Evolutionary conservation across 1,140 invertebrate species (phyloP), one percentile per base, ranked within the genome.

Genomic region (Leguminivora glycinivorella): DNA sequence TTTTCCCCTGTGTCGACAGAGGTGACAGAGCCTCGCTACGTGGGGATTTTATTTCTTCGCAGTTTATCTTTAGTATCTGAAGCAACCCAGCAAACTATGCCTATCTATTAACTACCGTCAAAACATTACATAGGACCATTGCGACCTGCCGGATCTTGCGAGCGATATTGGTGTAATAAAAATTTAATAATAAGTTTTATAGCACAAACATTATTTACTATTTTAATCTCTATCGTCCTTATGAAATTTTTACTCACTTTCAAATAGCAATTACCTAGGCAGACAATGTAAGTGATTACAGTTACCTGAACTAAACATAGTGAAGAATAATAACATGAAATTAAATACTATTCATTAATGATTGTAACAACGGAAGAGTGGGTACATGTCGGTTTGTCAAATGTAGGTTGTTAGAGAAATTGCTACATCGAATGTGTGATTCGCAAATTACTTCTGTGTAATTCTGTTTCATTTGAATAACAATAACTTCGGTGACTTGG

Each of bases 391-490:
- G n/a, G 58, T 34, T 19, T 63, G 6, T 52, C 47, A 52, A 6
- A 63, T 63, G 58, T 63, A 25, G 58, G 58, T 63, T 29, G 17
- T 63, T 31, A 29, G 25, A 34, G 58, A 71, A 77, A n/a, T 71
- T 71, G 67, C 69, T 47, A 66, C 56, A 73, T 52, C 69, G 25
- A 38, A 52, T 67, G 22, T 29, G 67, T 52, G 52, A 68, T 69
- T 72, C 38, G 68, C 43, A 72, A 72, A 63, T 63, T 34, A 29
- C 29, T 29, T 14, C 34, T 31, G 2, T 63, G 71, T 76, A 76
- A 73, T 79, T 74, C 38, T 69, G 70, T 76, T 71, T 60, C 63
- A 79, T 79, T 76, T 79, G 74, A 78, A 75, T 78, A 74, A 78
- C 74, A 56, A 70, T 73, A 63, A 66, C 70, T 63, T 14, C 26